Conservation (phyloP, 2,113 vertebrate genomes). For the Micromys minutus region DNA sequence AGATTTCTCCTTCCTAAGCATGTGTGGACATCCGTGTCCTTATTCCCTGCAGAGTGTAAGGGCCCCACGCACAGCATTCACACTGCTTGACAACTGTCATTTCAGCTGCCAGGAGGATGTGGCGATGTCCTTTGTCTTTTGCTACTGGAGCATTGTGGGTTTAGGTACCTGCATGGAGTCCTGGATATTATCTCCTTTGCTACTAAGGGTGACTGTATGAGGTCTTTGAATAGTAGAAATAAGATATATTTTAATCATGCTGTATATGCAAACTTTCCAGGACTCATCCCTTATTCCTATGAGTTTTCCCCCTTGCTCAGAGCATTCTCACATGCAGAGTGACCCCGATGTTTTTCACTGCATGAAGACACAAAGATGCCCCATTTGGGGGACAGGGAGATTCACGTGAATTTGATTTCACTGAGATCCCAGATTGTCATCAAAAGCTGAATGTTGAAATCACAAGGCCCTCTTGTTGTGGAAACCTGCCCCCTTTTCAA, state of each 20-base stretch:
- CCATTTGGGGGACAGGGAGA: too few species aligned
- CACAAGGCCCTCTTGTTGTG: fast-evolving
- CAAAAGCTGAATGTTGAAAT: not conserved
- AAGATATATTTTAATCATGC: too few species aligned
- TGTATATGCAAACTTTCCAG: fast-evolving
- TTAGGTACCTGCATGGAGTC: not conserved
- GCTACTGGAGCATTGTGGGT: not conserved
- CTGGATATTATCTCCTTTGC: not conserved
- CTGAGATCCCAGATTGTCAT: not conserved
- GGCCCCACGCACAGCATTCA: fast-evolving
- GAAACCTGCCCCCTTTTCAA: too few species aligned
- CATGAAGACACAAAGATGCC: not conserved
- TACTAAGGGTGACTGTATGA: not conserved
- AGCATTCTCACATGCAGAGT: not conserved
- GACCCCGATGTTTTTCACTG: not conserved
- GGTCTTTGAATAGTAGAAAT: not conserved
- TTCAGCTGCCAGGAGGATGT: fast-evolving
- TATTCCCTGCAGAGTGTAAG: not conserved
- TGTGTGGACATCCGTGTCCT: not conserved
- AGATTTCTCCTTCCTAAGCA: not conserved
- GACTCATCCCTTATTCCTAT: fast-evolving
- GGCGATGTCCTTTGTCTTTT: too few species aligned
- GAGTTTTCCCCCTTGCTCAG: not conserved
- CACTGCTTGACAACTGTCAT: not conserved
- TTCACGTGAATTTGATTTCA: not conserved